Conservation (phyloP, 2,113 vertebrate species). For the Saguinus midas region DNA sequence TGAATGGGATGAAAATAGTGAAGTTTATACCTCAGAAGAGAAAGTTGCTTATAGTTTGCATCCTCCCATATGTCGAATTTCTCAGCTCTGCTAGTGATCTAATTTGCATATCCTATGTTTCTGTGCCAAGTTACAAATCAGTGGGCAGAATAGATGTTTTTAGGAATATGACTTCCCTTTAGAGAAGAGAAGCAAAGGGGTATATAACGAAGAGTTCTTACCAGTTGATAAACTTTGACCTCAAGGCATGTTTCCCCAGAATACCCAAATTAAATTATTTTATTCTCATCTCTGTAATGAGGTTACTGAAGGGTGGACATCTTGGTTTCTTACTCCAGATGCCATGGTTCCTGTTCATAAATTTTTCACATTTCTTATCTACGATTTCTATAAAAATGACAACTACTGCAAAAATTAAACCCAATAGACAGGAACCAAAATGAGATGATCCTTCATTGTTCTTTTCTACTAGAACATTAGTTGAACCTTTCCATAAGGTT, state of each 20-base stretch:
- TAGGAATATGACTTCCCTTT: neutral
- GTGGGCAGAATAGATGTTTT: constrained; percentile 30
- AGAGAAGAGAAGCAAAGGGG: neutral
- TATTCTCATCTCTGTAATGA: constrained; percentile 64
- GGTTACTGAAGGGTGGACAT: constrained; percentile 57
- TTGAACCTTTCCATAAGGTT: constrained; percentile 70
- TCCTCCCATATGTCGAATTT: constrained; percentile 27
- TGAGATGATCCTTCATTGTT: constrained; percentile 50
- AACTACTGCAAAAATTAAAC: constrained; percentile 72
- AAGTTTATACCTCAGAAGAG: neutral
- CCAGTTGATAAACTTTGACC: constrained; percentile 75
- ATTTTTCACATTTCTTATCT: constrained; percentile 70
- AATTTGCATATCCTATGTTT: constrained; percentile 51
- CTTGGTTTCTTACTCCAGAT: constrained; percentile 66
- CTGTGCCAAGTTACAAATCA: constrained; percentile 56
- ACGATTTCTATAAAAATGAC: constrained; percentile 59
- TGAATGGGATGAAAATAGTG: neutral
- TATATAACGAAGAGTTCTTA: constrained; percentile 42
- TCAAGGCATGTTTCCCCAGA: constrained; percentile 61
- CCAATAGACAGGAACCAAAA: constrained; percentile 67
- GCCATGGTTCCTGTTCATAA: constrained; percentile 73
- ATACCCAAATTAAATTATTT: constrained; percentile 55
- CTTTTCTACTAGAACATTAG: constrained; percentile 61
- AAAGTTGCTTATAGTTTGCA: constrained; percentile 33
- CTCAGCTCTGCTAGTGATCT: constrained; percentile 3